A percentile compares a stretch with the other conserved stretches of the same genome.
Conservation (phyloP, 2,888 invertebrate species). For the Aphidoletes aphidimyza region DNA sequence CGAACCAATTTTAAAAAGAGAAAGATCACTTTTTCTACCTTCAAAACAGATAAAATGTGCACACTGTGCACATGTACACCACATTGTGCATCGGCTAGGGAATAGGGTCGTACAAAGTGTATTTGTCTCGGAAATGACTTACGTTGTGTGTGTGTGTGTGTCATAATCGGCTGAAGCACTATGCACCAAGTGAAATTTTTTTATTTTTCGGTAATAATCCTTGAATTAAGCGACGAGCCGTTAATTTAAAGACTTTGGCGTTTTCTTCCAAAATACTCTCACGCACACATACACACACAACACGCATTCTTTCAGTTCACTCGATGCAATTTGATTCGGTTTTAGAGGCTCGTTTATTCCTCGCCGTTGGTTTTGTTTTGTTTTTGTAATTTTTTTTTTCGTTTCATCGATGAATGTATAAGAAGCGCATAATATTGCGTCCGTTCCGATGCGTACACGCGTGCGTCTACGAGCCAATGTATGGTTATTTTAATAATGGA, state of each 20-base stretch:
- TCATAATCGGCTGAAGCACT: too few relatives aligned
- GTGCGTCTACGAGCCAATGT: neutral
- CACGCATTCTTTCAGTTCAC: neutral
- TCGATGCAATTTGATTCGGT: neutral
- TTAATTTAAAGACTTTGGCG: conserved; percentile 2
- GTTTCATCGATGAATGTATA: neutral
- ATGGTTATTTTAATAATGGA: conserved; percentile 24
- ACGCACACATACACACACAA: too few relatives aligned
- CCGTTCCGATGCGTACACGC: neutral
- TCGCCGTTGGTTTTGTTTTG: too few relatives aligned
- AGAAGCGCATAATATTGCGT: neutral
- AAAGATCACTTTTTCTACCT: neutral
- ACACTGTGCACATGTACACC: conserved; percentile 27
- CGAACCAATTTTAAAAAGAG: neutral
- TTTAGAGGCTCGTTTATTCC: too few relatives aligned
- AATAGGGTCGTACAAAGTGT: too few relatives aligned
- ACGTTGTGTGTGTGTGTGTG: too few relatives aligned
- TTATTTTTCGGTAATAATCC: neutral
- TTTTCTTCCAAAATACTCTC: neutral
- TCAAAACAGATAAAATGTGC: too few relatives aligned
- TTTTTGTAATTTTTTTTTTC: neutral
- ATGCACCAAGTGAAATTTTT: neutral
- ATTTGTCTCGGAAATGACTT: too few relatives aligned
- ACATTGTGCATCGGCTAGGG: too few relatives aligned
- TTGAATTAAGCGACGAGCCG: neutral